These are phyloP conservation scores for Palythoa heliodiscus DNA, from an alignment of 92 coral and sea anemone genomes.

Conservation along the genomic window DNA sequence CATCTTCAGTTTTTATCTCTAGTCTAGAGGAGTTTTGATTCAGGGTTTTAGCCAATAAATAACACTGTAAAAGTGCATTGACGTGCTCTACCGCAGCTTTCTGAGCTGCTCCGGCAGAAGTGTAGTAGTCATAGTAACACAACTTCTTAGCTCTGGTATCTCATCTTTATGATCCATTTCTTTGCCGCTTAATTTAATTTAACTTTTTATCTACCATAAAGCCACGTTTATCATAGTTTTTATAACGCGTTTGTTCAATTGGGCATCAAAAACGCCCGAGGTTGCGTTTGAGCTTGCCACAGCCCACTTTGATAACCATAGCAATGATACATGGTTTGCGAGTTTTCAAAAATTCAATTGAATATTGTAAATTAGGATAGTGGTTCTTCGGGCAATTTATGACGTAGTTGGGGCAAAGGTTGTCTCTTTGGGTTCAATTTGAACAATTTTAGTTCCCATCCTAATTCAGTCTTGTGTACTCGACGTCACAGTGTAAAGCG, in stretches of 20 bases:
- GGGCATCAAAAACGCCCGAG: background rate
- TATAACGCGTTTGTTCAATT: background rate
- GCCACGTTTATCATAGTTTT: background rate
- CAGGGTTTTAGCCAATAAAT: background rate
- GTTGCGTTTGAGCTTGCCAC: background rate
- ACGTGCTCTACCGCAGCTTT: too few species aligned
- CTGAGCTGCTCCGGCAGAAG: too few species aligned
- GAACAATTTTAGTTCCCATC: background rate
- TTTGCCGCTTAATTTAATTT: too few species aligned
- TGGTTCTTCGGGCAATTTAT: too few species aligned
- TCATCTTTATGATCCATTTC: too few species aligned
- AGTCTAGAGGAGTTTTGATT: background rate
- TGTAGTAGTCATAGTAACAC: too few species aligned
- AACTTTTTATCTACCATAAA: too few species aligned
- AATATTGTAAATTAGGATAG: too few species aligned
- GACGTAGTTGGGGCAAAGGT: background rate
- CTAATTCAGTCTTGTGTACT: background rate
- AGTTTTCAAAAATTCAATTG: too few species aligned
- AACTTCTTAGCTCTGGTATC: too few species aligned
- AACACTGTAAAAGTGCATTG: too few species aligned
- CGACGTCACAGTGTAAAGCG: conserved; percentile 18
- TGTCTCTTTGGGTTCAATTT: background rate
- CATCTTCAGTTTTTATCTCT: background rate
- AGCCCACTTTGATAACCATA: background rate
- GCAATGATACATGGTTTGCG: too few species aligned